These are phyloP conservation scores for Porites evermanni DNA, from an alignment of 92 coral and sea anemone genomes.

Conservation along the genomic window DNA sequence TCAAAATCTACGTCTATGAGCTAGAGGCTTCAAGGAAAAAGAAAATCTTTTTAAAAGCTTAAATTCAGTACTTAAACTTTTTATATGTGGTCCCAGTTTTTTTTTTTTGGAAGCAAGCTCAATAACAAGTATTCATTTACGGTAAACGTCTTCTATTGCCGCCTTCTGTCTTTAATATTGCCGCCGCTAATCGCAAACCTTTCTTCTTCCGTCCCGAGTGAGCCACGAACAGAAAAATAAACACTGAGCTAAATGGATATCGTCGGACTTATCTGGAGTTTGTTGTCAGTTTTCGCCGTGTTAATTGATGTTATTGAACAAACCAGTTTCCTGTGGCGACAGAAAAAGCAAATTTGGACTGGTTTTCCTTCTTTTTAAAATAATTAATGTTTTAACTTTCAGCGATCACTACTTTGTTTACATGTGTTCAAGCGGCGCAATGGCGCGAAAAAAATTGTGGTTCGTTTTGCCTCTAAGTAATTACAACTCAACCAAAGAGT, in stretches of 20 bases:
- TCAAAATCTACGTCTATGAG: background rate
- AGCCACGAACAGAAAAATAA: background rate
- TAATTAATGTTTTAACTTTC: conserved; percentile 31
- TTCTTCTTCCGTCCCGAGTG: background rate
- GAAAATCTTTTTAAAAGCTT: background rate
- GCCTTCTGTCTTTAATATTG: background rate
- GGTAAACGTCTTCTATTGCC: conserved; percentile 5
- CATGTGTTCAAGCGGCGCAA: background rate
- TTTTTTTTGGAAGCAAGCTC: background rate
- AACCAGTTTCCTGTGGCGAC: conserved; percentile 19
- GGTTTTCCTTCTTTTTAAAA: background rate
- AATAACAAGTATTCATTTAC: background rate
- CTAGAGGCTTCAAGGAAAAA: background rate
- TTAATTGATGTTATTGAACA: background rate
- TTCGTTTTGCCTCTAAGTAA: background rate
- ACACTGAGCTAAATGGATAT: background rate
- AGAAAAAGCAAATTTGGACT: conserved; percentile 2
- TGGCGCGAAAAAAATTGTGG: conserved; percentile 14
- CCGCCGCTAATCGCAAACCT: background rate
- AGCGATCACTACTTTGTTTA: conserved; percentile 13
- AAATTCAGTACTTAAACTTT: background rate
- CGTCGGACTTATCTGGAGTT: background rate
- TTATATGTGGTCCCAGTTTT: background rate
- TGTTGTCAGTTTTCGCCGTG: background rate
- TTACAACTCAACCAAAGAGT: background rate